These are phyloP conservation scores for Thamnaconus septentrionalis DNA, from an alignment of 2,113 vertebrate species.

Conservation along the genomic window DNA sequence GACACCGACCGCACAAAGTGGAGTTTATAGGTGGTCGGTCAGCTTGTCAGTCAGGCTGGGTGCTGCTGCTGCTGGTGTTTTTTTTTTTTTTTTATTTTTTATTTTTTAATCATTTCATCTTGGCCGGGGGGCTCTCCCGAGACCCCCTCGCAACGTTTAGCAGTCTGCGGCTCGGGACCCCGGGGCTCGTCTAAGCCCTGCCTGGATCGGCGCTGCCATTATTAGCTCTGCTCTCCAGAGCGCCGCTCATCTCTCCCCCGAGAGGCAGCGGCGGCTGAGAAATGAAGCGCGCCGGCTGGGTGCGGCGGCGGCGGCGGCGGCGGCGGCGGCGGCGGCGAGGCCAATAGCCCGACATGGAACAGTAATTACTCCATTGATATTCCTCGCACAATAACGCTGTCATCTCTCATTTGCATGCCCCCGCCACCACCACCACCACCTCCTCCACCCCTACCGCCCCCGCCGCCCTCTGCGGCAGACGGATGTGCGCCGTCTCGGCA, in stretches of 20 bases:
- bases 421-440: conserved; percentile 68
- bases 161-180: conserved; percentile 95
- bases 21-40: conserved; percentile 62
- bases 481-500: conserved; percentile 87
- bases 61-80: conserved; percentile 54
- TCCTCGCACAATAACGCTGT: conserved; percentile 99
- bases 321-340: conserved; percentile 63
- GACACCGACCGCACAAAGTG: conserved; percentile 51
- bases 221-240: conserved; percentile 99
- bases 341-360: conserved; percentile 89
- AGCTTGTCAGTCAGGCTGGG: conserved; percentile 81
- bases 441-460: conserved; percentile 44
- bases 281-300: conserved; percentile 90
- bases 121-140: conserved; percentile 85
- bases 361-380: conserved; percentile 99
- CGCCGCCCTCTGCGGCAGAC: conserved; percentile 79
- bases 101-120: conserved; percentile 98
- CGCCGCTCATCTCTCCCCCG: conserved; percentile 88
- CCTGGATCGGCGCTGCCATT: conserved; percentile 94
- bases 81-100: too few relatives aligned
- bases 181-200: conserved; percentile 89
- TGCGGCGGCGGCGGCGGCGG: conserved; percentile 33
- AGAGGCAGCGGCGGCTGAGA: conserved; percentile 87
- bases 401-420: conserved; percentile 99
- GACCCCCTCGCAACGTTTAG: conserved; percentile 91